Evolutionary conservation across 1,140 invertebrate genomes (phyloP), one percentile per base, ranked within the genome.

Genomic region (Macrobrachium nipponense): DNA sequence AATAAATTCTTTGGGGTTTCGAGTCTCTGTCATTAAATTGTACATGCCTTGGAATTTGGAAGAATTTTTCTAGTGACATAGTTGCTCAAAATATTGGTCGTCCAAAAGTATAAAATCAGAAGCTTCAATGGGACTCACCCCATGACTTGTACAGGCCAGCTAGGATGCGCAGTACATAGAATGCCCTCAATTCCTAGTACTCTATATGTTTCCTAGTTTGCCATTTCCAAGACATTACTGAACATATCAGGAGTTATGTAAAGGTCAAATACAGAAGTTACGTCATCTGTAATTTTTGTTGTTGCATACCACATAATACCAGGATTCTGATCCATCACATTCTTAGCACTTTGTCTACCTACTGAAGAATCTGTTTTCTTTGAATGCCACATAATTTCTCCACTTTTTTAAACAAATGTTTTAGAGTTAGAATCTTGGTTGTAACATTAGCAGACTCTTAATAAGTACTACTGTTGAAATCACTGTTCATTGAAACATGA

Each of bases 291-390:
- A 75, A 68, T 68, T 68, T 11, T 68, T 51, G 43, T 75, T 15
- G n/a, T 12, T 51, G 23, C 27, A 43, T 10, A 75, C 15, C 72
- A 27, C 1, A 27, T 75, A 51, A 75, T 75, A 2, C 72, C 72
- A 75, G 20, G 72, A 10, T 75, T 23, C 51, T 75, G 72, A 75
- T 75, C 72, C 5, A 75, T 75, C 27, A 51, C 72, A 75, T 75
- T 75, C 64, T 27, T 68, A n/a, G 64, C 64, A 68, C 18, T 18
- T 18, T 23, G 7, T 18, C 64, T 66, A 18, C 64, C 17, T 66
- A 66, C 64, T 18, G 7, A 66, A 18, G 7, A 18, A 66, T 18
- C 17, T 66, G 7, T 43, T 73, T 27, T 36, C 70, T 36, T 11
- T 27, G 10, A 23, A 73, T 27, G 70, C 70, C 23, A 73, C 11